Evolutionary conservation across 64 coral and sea anemone species (phyloP).

Genomic region (Montipora efflorescens): DNA sequence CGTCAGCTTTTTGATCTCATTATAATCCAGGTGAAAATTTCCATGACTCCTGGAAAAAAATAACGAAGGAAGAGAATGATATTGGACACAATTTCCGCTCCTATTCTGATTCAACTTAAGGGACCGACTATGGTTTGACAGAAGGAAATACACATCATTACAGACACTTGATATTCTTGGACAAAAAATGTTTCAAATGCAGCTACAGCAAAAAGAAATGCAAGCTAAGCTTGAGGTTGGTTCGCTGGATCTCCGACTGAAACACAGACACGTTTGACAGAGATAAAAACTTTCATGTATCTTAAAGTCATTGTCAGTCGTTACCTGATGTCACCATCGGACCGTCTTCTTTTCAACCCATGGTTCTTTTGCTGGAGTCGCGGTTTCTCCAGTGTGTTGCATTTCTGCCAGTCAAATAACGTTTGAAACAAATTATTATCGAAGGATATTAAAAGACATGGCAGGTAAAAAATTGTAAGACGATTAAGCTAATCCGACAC

Average conservation of each 20-base stretch:
- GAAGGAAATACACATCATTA: too few relatives aligned
- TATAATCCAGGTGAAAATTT: neutral
- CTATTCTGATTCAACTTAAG: too few relatives aligned
- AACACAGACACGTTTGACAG: too few relatives aligned
- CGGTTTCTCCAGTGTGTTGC: neutral
- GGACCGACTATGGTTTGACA: too few relatives aligned
- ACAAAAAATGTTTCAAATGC: too few relatives aligned
- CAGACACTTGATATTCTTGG: too few relatives aligned
- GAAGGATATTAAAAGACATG: too few relatives aligned
- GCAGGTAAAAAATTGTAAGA: too few relatives aligned
- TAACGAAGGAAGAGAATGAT: neutral
- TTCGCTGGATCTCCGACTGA: neutral
- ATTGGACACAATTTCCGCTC: neutral
- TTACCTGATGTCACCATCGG: conserved; percentile 10
- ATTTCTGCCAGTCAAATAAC: neutral
- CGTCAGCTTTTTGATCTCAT: neutral
- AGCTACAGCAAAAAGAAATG: too few relatives aligned
- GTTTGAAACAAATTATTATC: neutral
- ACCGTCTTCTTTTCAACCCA: conserved; percentile 2
- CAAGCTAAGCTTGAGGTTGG: neutral
- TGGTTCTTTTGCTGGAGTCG: neutral
- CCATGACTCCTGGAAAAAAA: neutral
- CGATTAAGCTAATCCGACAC: too few relatives aligned
- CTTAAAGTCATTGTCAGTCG: neutral
- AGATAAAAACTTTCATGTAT: neutral